Evolutionary conservation across 2,113 vertebrate species (phyloP), one percentile per base, ranked within the genome.

Genomic region (Electrona antarctica): DNA sequence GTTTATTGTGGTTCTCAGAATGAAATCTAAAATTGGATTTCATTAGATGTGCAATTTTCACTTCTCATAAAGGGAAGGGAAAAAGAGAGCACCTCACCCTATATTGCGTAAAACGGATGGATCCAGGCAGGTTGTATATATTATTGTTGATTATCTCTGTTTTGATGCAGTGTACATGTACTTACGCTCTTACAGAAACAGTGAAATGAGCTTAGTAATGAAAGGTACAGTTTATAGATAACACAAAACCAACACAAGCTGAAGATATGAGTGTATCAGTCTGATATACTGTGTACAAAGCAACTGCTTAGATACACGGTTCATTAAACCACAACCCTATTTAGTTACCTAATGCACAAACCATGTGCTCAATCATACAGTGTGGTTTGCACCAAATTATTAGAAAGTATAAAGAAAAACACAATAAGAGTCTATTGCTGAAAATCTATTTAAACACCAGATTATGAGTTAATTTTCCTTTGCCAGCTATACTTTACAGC

Each of bases 11-110:
- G 83, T 91, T 90, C 90, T 88, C 86, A 74, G 88, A 93, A 93
- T 93, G 87, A 92, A 93, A 93, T 91, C 90, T 89, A 90, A 92
- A 93, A 93, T 91, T 93, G 91, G 91, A 92, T 92, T 94, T 94
- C 87, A 93, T 93, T 93, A 92, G 89, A 92, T 91, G 88, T 90
- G 90, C 92, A 91, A 90, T 92, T 92, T 93, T 92, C 88, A 90
- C 78, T 74, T 85, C 79, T 89, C 69, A 54, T 87, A 91, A 92
- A 88, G 82, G 67, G 60, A 62, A 60, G 67, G 78, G 79, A 55
- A 50, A 55, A 67, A 47, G 65, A 73, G 64, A 13, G 75, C 28
- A 21, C 68, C 84, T 85, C 88, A 90, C 87, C 88, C 90, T 87
- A 88, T 90, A 88, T 90, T 85, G 83, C 83, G 85, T 79, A 82